phyloP scores from a whole-genome alignment of 2,888 invertebrate genomes.

The Myathropa florea region DNA sequence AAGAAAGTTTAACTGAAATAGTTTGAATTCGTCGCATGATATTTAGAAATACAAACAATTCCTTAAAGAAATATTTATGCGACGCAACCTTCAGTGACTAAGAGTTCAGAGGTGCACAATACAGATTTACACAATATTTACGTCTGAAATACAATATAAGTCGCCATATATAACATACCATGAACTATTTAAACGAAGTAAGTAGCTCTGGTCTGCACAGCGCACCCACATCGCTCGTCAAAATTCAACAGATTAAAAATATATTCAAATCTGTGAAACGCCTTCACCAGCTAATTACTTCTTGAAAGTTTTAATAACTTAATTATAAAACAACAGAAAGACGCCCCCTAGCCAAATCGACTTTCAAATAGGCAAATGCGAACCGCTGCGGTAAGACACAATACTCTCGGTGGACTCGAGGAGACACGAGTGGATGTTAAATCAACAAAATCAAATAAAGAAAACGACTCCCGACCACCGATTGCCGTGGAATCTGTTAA shows the following conservation, averaged over 20 bases:
- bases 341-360: background rate
- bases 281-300: background rate
- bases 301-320: background rate
- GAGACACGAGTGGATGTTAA: constrained; percentile 1
- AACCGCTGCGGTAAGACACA: background rate
- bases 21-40: no score
- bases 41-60: no score
- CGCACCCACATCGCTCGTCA: background rate
- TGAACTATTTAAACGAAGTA: background rate
- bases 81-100: no score
- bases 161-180: background rate
- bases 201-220: background rate
- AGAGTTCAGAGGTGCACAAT: no score
- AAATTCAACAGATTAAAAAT: background rate
- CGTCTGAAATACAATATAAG: no score
- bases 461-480: background rate
- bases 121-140: no score
- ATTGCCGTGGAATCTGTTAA: constrained; percentile 47
- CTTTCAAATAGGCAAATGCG: background rate
- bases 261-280: background rate
- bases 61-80: no score
- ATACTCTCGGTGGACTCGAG: background rate
- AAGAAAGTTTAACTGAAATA: no score
- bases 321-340: background rate
- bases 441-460: constrained; percentile 5